Base-by-base conservation (phyloP, 1,140 invertebrate species). In the Leptinotarsa undecemlineata region DNA sequence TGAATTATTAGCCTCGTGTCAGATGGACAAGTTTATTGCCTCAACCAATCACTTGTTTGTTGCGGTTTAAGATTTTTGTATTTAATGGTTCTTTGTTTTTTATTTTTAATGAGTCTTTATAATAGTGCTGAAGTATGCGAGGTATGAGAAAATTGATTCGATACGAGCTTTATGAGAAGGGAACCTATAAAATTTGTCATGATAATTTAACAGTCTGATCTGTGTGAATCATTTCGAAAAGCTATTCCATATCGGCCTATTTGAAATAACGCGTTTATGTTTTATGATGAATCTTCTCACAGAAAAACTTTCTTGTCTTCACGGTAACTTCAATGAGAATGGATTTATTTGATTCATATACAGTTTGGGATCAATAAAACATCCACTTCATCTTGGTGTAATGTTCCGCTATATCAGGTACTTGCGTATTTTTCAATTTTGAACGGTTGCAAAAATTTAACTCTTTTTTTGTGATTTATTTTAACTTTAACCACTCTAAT, bases 1-100 rank as follows among this genome's bases (percentile, higher is more conserved):
- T 75, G 70, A 76, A 76, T 73, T 76, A 76, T 76, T 76, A 73
- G 72, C 64, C 75, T 63, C 75, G 72, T 72, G 75, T 76, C 75
- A 74, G 75, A 20, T 73, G 72, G 63, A 74, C 71, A 76, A 72
- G 75, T 76, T 76, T 73, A 76, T 76, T 73, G 73, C 75, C 61
- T 63, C 48, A 26, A 64, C 68, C 69, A 67, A 72, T 63, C 70
- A 71, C 61, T 68, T 68, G 21, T 76, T 73, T 69, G 75, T 72
- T 63, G 71, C 71, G 71, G 71, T 72, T 64, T 26, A 33, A 72
- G 17, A 72, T 63, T 70, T 70, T 70, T 57, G 13, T 57, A 70
- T 13, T 70, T 70, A 70, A 70, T 70, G 68, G 68, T 70, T 70
- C 68, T 70, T 70, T 70, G 47, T 51, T 64, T 70, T 70, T 70